phyloP scores from a whole-genome alignment of 2,797 vertebrate species.

The Cichlasoma orientale region DNA sequence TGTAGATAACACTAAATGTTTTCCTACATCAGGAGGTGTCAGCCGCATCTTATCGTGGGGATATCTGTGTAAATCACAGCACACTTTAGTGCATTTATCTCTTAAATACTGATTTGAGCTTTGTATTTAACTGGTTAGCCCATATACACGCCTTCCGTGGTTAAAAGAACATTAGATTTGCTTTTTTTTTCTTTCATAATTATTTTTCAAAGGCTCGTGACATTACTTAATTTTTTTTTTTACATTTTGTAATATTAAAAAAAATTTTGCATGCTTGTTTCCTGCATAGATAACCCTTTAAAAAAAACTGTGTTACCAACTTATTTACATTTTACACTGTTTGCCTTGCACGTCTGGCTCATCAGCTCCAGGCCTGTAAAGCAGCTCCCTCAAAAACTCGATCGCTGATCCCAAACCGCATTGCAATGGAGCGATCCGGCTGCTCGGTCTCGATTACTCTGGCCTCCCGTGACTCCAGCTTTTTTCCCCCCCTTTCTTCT shows the following conservation, averaged over 20 bases:
- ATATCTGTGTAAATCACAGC: neutral
- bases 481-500: conserved; percentile 37
- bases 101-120: neutral
- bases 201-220: neutral
- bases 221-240: no score
- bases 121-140: neutral
- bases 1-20: neutral
- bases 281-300: neutral
- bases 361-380: conserved; percentile 31
- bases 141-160: neutral
- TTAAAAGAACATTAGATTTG: neutral
- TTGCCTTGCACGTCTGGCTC: conserved; percentile 55
- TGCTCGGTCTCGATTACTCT: conserved; percentile 62
- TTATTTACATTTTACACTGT: conserved; percentile 55
- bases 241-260: no score
- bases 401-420: neutral
- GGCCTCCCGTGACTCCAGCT: conserved; percentile 52
- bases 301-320: neutral
- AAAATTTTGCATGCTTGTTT: neutral
- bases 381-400: conserved; percentile 14
- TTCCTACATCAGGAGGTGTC: neutral
- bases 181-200: neutral
- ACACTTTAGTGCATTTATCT: neutral
- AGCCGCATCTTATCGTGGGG: neutral
- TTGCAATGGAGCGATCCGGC: neutral